These are phyloP conservation scores for Acanthaster planci DNA, from an alignment of 35 echinoderm and acorn worm genomes.

Conservation along the genomic window DNA sequence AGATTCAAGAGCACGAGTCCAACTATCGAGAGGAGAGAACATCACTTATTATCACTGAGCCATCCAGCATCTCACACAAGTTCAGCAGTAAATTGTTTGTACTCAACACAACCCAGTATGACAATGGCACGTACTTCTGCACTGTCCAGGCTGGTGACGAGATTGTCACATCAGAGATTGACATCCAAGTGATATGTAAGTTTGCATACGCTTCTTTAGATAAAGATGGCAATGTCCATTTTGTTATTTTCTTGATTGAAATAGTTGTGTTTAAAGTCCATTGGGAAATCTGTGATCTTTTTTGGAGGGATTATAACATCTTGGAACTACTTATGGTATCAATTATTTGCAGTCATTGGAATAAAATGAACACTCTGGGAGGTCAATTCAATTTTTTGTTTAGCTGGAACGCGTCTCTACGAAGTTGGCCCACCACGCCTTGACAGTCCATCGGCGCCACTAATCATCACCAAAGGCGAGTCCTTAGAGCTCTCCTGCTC, in stretches of 20 bases:
- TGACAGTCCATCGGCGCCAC: neutral
- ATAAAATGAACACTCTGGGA: too few species aligned
- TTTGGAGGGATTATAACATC: too few species aligned
- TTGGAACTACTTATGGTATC: too few species aligned
- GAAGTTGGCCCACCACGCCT: conserved; percentile 44
- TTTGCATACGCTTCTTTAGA: neutral
- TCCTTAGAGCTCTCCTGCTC: conserved; percentile 42
- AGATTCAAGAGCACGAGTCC: conserved; percentile 24
- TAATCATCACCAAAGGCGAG: conserved; percentile 28
- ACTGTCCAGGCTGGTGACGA: conserved; percentile 38
- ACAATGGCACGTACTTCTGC: conserved; percentile 81
- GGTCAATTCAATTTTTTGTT: too few species aligned
- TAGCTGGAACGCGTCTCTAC: conserved; percentile 33
- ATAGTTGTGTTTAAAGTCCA: too few species aligned
- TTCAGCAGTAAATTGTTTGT: conserved; percentile 57
- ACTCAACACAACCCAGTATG: conserved; percentile 42
- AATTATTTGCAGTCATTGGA: too few species aligned
- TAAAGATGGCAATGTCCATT: too few species aligned
- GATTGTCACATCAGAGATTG: conserved; percentile 23
- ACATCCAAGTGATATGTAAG: conserved; percentile 71
- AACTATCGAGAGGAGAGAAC: conserved; percentile 42
- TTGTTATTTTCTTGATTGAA: neutral
- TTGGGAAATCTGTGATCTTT: too few species aligned
- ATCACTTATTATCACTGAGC: neutral
- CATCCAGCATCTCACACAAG: conserved; percentile 29